Evolutionary conservation across 2,888 invertebrate species (phyloP).

Genomic region (Epsilonema sp.): DNA sequence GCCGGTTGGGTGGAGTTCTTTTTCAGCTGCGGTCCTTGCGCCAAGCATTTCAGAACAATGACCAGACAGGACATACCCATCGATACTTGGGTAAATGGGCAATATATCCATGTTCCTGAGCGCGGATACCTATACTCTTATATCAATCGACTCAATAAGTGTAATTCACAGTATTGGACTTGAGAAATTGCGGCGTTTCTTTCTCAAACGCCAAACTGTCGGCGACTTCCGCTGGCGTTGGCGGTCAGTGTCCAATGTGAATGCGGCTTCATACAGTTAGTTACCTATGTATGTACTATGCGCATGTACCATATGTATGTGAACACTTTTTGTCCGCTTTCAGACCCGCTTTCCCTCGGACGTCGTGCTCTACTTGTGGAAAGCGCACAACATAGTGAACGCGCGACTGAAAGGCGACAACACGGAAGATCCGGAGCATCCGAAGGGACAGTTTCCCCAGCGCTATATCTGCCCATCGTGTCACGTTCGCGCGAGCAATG

Average conservation of each 20-base stretch:
- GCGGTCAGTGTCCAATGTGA: no score
- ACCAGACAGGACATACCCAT: slow-evolving; percentile 38
- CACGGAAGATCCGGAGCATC: slow-evolving; percentile 71
- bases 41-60: slow-evolving; percentile 70
- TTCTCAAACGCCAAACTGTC: background rate
- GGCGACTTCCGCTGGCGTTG: no score
- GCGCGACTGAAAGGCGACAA: slow-evolving; percentile 56
- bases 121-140: no score
- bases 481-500: background rate
- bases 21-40: slow-evolving; percentile 81
- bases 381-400: slow-evolving; percentile 76
- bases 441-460: slow-evolving; percentile 70
- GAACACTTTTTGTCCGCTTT: background rate
- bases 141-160: no score
- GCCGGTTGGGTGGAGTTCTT: slow-evolving; percentile 72
- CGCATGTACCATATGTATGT: no score
- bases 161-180: no score
- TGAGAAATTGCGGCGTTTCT: no score
- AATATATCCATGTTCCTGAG: no score
- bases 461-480: slow-evolving; percentile 39
- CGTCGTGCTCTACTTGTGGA: slow-evolving; percentile 40
- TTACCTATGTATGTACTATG: no score
- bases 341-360: background rate
- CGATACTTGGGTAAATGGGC: slow-evolving; percentile 18
- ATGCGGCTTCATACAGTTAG: no score